A percentile compares a stretch with the other conserved stretches of the same genome.
Evolutionary conservation across 2,797 vertebrate species (phyloP).

Genomic region (Brachyrhaphis roseni): DNA sequence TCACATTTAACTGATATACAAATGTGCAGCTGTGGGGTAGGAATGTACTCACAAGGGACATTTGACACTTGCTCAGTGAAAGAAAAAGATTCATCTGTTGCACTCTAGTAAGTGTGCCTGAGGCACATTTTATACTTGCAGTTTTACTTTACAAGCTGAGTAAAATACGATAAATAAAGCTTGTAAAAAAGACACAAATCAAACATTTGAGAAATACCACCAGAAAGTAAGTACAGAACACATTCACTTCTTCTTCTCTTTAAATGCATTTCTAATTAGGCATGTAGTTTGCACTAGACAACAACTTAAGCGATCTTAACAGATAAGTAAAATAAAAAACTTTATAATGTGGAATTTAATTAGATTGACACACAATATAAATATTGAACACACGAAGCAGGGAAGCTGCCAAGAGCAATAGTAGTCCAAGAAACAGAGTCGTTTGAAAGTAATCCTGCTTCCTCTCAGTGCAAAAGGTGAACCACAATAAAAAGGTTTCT

Average conservation of each 20-base stretch:
- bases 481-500: not conserved
- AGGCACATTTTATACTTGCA: not conserved
- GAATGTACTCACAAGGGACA: slow-evolving; percentile 8
- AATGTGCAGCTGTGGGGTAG: slow-evolving; percentile 14
- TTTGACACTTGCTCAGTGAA: slow-evolving; percentile 9
- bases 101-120: slow-evolving; percentile 1
- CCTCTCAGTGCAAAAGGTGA: not conserved
- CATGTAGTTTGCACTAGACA: not conserved
- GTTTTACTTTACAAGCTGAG: not conserved
- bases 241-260: not conserved
- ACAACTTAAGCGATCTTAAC: not conserved
- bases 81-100: not conserved
- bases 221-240: not conserved
- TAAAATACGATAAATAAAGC: not conserved
- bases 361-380: not conserved
- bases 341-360: not conserved
- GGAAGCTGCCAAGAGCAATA: not conserved
- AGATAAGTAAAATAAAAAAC: not conserved
- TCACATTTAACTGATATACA: slow-evolving; percentile 32
- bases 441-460: not conserved
- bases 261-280: not conserved
- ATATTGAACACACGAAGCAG: not conserved
- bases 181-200: not conserved
- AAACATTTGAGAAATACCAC: not conserved
- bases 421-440: not conserved